Conservation (phyloP, 2,888 invertebrate species). For the Hipparchia semele region DNA sequence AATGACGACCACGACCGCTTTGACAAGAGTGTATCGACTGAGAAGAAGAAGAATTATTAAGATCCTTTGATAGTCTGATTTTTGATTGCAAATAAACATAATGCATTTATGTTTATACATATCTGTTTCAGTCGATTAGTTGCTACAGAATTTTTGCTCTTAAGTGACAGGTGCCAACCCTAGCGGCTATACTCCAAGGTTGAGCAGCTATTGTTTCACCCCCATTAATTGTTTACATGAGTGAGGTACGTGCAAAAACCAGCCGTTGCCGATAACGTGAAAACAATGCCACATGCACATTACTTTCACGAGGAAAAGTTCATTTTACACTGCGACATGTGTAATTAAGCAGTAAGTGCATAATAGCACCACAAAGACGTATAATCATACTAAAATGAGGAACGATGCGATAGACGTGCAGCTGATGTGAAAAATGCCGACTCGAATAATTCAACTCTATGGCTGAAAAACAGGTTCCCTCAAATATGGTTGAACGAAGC, state of each 20-base stretch:
- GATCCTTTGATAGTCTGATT: no score
- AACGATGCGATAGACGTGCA: neutral
- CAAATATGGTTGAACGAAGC: no score
- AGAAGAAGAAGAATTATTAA: no score
- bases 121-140: no score
- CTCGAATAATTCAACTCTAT: no score
- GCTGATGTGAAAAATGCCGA: neutral
- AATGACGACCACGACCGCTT: no score
- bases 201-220: conserved; percentile 26
- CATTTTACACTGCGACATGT: conserved; percentile 23
- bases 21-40: no score
- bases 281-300: conserved; percentile 28
- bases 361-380: neutral
- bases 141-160: no score
- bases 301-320: conserved; percentile 36
- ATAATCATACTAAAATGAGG: neutral
- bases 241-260: conserved; percentile 30
- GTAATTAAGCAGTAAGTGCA: conserved; percentile 17
- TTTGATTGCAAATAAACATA: no score
- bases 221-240: conserved; percentile 31
- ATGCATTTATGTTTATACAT: no score
- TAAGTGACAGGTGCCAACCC: neutral
- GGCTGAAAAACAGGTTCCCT: no score
- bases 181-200: neutral
- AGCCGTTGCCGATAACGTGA: conserved; percentile 24